Conservation (phyloP, 2,113 vertebrate species). For the Mormoops blainvillei region DNA sequence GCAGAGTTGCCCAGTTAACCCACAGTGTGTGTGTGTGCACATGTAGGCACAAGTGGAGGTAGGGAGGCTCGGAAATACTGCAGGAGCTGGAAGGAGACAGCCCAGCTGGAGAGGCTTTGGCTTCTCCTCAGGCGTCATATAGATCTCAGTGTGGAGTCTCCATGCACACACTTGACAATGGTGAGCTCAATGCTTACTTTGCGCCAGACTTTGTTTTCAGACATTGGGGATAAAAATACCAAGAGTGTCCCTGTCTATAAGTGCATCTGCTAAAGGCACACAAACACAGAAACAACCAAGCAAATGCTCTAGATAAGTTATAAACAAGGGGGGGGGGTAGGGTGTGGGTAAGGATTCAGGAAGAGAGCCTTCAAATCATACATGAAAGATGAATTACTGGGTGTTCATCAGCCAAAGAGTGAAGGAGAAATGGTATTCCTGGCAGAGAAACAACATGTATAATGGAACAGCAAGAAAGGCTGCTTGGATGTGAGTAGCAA, state of each 20-base stretch:
- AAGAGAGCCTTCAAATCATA: background rate
- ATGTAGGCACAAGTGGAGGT: background rate
- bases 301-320: background rate
- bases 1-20: accelerated
- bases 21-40: accelerated
- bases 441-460: background rate
- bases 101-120: background rate
- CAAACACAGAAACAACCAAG: background rate
- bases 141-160: background rate
- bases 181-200: background rate
- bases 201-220: background rate
- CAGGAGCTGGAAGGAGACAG: background rate
- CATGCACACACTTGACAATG: background rate
- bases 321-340: background rate
- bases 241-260: background rate
- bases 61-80: background rate
- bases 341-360: background rate
- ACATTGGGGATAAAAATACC: background rate
- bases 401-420: background rate
- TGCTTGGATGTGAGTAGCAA: background rate
- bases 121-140: background rate
- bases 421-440: background rate
- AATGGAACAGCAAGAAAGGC: background rate
- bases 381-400: background rate
- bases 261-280: background rate